phyloP scores from a whole-genome alignment of 2,888 invertebrate genomes.

The Scaptomyza cyrtandrae region DNA sequence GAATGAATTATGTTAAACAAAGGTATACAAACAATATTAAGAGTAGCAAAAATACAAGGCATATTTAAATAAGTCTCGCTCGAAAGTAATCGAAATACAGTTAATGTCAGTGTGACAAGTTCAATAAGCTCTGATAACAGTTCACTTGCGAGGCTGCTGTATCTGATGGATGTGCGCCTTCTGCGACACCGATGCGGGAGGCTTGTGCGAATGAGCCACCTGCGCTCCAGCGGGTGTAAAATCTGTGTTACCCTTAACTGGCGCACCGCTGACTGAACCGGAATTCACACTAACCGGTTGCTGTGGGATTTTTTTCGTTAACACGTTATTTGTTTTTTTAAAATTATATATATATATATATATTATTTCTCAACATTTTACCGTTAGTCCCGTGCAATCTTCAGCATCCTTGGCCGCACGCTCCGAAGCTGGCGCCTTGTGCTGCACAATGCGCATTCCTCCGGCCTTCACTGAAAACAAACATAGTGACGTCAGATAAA shows the following conservation, averaged over 20 bases:
- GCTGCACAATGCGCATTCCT: slow-evolving; percentile 96
- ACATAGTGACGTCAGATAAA: slow-evolving; percentile 56
- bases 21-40: slow-evolving; percentile 33
- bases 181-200: slow-evolving; percentile 87
- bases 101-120: slow-evolving; percentile 20
- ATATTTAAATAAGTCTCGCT: slow-evolving; percentile 42
- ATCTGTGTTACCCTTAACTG: slow-evolving; percentile 93
- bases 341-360: too few relatives aligned
- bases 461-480: slow-evolving; percentile 92
- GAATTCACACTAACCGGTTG: slow-evolving; percentile 88
- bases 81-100: slow-evolving; percentile 42
- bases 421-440: slow-evolving; percentile 89
- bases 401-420: slow-evolving; percentile 89
- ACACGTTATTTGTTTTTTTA: neutral
- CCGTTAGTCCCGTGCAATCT: slow-evolving; percentile 90
- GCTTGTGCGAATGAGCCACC: slow-evolving; percentile 92
- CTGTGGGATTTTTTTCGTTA: slow-evolving; percentile 55
- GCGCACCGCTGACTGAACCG: slow-evolving; percentile 90
- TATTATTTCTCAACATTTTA: slow-evolving; percentile 82
- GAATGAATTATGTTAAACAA: slow-evolving; percentile 66
- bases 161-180: slow-evolving; percentile 89
- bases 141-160: slow-evolving; percentile 94
- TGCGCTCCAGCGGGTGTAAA: slow-evolving; percentile 95
- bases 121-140: neutral
- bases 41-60: slow-evolving; percentile 56